Evolutionary conservation across 2,888 invertebrate genomes (phyloP), one percentile per base, ranked within the genome.

Genomic region (Acrobasis suavella): DNA sequence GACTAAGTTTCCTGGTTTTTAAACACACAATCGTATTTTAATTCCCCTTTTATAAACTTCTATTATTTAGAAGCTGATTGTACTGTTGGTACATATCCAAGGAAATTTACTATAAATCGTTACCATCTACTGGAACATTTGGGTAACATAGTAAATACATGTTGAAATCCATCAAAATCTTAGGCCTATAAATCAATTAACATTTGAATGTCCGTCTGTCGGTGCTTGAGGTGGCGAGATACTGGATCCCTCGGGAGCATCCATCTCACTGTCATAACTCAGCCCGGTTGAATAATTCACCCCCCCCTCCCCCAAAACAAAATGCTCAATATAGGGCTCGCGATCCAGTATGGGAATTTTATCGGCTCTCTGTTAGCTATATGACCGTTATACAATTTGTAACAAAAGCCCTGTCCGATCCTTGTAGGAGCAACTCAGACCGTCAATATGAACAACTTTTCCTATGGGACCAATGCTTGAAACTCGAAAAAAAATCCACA

Each of bases 261-360:
- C 87, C 82, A 85, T 85, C 85, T 79, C 69, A 59, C 68, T 80
- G 80, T 82, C 84, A 82, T 82, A 84, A 81, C 82, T 84, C 73
- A 67, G 74, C 65, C 74, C 74, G 76, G 82, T 86, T 86, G 85
- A 87, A 87, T 87, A 87, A 87, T 87, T 82, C 83, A 75, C 75
- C 75, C 73, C 75, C 74, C 74, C 67, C n/a, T n/a, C n/a, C n/a
- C n/a, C n/a, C n/a, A n/a, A 70, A 73, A 72, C 70, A 72, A 74
- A 73, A 59, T 38, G 65, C 59, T 61, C 58, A 50, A 58, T 37
- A 49, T 42, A 49, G 42, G 7, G 58, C n/a, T 16, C 6, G 55
- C 49, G 50, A 15, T 15, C 17, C 64, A 64, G 14, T 52, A 49
- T 12, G 52, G 55, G 65, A 61, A 63, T n/a, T 22, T 46, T 63